phyloP scores from a whole-genome alignment of 2,113 vertebrate genomes.

The Psophia crepitans region DNA sequence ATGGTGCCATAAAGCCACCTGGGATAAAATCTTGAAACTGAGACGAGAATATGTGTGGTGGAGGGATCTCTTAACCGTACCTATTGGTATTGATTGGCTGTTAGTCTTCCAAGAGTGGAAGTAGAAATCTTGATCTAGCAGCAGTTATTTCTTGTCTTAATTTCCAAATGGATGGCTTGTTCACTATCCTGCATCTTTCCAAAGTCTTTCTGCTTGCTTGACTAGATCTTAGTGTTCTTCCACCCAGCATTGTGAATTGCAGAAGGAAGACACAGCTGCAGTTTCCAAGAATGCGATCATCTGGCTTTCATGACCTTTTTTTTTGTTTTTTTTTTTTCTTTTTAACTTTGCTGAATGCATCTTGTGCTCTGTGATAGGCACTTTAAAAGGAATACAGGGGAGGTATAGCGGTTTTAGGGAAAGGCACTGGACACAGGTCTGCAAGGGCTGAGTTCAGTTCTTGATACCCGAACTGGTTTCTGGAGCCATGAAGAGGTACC shows the following conservation, averaged over 20 bases:
- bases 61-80: background rate
- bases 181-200: background rate
- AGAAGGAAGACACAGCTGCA: background rate
- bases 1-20: background rate
- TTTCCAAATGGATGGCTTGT: background rate
- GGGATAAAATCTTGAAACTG: background rate
- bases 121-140: background rate
- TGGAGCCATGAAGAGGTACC: background rate
- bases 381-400: background rate
- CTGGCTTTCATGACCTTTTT: fast-evolving
- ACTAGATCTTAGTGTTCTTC: background rate
- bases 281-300: background rate
- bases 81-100: background rate
- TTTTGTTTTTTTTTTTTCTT: background rate
- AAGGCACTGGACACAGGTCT: background rate
- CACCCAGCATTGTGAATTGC: background rate
- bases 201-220: background rate
- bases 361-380: background rate
- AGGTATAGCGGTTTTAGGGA: background rate
- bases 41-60: background rate
- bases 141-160: background rate
- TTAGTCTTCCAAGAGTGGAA: background rate
- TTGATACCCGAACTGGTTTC: background rate
- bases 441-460: background rate
- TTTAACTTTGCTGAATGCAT: background rate